These are phyloP conservation scores for Pseudachorutes palmiensis DNA, from an alignment of 1,140 invertebrate species.

Conservation along the genomic window DNA sequence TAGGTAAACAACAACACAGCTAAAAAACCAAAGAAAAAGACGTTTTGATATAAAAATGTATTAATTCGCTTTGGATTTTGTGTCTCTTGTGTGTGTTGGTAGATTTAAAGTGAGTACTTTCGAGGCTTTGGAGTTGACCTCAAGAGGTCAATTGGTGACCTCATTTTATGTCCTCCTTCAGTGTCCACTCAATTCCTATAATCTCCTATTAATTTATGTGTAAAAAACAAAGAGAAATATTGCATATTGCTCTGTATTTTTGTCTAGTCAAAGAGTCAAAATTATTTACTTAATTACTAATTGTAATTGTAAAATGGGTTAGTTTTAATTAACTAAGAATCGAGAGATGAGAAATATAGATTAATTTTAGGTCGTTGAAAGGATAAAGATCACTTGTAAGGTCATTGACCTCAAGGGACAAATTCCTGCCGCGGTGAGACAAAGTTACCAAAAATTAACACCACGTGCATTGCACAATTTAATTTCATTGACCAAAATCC, in stretches of 20 bases:
- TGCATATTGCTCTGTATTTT: conserved; percentile 12
- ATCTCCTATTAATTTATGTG: neutral
- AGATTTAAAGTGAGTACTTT: no score
- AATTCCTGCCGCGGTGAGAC: neutral
- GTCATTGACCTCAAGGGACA: no score
- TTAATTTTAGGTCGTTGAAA: no score
- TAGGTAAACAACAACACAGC: no score
- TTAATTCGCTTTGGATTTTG: no score
- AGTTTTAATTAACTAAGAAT: neutral
- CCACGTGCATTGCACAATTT: neutral
- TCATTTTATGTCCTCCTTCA: neutral
- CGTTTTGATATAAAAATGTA: no score
- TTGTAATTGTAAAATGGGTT: neutral
- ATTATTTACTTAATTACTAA: conserved; percentile 5
- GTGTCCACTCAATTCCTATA: neutral
- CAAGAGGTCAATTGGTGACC: no score
- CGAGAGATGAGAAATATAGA: no score
- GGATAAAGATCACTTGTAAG: no score
- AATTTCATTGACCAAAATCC: no score
- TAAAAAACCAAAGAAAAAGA: neutral
- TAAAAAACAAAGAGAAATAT: neutral
- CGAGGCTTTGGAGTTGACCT: no score
- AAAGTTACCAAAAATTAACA: neutral
- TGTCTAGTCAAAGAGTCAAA: conserved; percentile 13
- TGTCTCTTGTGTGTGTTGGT: no score